Evolutionary conservation across 2,113 vertebrate species (phyloP), one percentile per base, ranked within the genome.

Genomic region (Morone chrysops): DNA sequence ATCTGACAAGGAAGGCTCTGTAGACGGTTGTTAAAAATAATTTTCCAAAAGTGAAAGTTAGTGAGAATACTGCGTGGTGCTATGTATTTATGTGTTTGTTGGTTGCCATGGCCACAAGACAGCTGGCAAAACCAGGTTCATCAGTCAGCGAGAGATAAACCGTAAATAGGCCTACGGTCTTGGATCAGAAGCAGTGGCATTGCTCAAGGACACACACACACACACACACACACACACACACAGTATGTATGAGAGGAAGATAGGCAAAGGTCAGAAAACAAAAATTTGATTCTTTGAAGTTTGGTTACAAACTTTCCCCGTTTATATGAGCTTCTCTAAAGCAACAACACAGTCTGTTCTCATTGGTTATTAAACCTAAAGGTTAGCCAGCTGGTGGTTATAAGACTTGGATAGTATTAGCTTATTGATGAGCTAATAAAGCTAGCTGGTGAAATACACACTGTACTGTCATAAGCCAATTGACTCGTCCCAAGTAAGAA

Each of bases 61-160:
- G 7, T 5, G 5, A 45, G 43, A 45, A 54, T 20, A 63, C 50
- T 56, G 43, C 41, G 25, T 70, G 69, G 45, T 40, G 20, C 5
- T 62, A 38, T 22, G 48, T 71, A 60, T 68, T 17, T 63, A n/a
- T 62, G 62, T 76, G 5, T 71, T 18, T 69, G 53, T 61, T 41
- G 63, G 81, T 83, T 83, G 74, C 38, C 81, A 75, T 73, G 68
- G 71, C 66, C 43, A 72, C 57, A 62, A 56, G 57, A 60, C 53
- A 68, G 57, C 61, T 77, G 85, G 43, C 68, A 81, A 74, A 41
- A 68, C 4, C 51, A 16, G 67, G 69, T 73, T 43, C 53, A 69
- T 82, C 75, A 45, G 45, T 56, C 51, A 66, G 65, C 80, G 41
- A 53, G 54, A 86, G 84, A 90, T 76, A 76, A 31, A 84, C 72